phyloP scores from a whole-genome alignment of 2,113 vertebrate species.

The Microtus pennsylvanicus region DNA sequence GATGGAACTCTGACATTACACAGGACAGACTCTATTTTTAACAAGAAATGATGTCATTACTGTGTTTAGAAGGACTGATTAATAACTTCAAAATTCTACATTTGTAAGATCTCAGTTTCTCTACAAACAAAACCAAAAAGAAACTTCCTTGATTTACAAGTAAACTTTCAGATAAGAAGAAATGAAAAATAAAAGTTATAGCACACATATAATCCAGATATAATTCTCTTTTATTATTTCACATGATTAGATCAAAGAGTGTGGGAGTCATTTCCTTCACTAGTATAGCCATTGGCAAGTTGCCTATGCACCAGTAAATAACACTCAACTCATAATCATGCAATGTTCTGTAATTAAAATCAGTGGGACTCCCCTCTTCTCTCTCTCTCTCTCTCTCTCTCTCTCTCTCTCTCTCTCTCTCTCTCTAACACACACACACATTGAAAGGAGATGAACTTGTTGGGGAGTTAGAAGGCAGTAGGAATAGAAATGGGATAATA shows the following conservation, averaged over 20 bases:
- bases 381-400: not conserved
- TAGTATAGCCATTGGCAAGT: not conserved
- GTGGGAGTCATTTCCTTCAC: not conserved
- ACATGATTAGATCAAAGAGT: not conserved
- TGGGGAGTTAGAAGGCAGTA: not conserved
- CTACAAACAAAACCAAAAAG: not conserved
- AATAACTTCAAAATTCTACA: not conserved
- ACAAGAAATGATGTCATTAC: not conserved
- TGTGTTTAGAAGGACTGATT: not conserved
- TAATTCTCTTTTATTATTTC: not conserved
- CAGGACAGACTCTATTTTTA: not conserved
- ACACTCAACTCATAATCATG: not conserved
- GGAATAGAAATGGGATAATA: not conserved
- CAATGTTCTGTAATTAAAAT: not conserved
- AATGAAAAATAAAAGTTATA: conserved; percentile 16
- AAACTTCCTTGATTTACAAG: not conserved
- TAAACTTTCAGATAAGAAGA: not conserved
- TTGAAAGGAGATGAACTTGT: too few relatives aligned
- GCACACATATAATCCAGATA: not conserved
- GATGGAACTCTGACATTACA: conserved; percentile 19
- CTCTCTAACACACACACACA: not conserved
- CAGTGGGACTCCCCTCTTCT: not conserved
- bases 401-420: too few relatives aligned
- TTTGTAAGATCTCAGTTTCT: not conserved
- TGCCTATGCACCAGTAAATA: not conserved